Evolutionary conservation across 2,888 invertebrate species (phyloP).

Genomic region (Zygaena filipendulae): DNA sequence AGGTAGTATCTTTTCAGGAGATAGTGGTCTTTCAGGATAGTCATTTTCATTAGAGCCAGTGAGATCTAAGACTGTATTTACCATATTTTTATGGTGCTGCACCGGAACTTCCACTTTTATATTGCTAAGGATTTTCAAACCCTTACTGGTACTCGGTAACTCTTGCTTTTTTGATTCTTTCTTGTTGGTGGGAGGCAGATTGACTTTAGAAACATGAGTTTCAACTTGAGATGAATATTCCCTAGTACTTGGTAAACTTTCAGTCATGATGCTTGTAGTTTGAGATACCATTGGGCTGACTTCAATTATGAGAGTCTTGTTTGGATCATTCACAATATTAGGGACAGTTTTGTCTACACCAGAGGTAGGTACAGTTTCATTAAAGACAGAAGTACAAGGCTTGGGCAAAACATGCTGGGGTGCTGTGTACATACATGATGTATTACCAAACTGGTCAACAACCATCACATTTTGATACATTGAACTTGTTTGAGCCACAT

Average conservation of each 20-base stretch:
- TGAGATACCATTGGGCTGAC: slow-evolving; percentile 41
- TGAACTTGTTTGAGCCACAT: slow-evolving; percentile 44
- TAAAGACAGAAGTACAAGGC: slow-evolving; percentile 31
- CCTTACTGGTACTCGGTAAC: slow-evolving; percentile 34
- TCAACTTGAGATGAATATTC: slow-evolving; percentile 15
- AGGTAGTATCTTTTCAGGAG: slow-evolving; percentile 50
- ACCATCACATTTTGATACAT: slow-evolving; percentile 63
- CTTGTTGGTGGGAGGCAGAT: slow-evolving; percentile 10
- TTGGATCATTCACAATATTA: slow-evolving; percentile 28
- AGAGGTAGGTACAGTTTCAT: slow-evolving; percentile 24
- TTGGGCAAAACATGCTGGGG: slow-evolving; percentile 43
- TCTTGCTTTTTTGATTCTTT: slow-evolving; percentile 25
- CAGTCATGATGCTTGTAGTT: slow-evolving; percentile 16
- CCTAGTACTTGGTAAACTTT: no score
- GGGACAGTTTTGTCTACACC: slow-evolving; percentile 27
- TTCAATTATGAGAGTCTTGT: slow-evolving; percentile 52
- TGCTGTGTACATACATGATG: slow-evolving; percentile 51
- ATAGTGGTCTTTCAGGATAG: slow-evolving; percentile 28
- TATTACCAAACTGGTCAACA: slow-evolving; percentile 53
- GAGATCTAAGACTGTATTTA: slow-evolving; percentile 55
- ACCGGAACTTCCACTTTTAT: slow-evolving; percentile 65
- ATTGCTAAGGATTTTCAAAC: slow-evolving; percentile 62
- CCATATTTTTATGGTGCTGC: slow-evolving; percentile 53
- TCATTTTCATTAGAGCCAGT: slow-evolving; percentile 44
- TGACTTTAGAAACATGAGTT: slow-evolving; percentile 16